Conservation (phyloP, 2,888 invertebrate species). For the Cheilosia vulpina region DNA sequence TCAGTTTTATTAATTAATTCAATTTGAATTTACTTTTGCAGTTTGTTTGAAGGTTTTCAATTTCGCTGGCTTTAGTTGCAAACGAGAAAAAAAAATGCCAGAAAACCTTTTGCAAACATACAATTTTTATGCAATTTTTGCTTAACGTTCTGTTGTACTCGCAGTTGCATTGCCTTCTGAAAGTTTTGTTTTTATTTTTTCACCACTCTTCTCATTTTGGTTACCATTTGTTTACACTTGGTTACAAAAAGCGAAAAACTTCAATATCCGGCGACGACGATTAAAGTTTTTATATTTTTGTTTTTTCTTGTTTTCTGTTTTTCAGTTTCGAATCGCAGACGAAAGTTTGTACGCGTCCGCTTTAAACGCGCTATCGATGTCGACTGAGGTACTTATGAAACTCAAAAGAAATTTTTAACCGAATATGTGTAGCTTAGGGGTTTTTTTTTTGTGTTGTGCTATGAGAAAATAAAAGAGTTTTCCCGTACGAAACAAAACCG, state of each 20-base stretch:
- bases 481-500: slow-evolving; percentile 42
- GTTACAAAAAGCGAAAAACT: slow-evolving; percentile 30
- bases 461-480: slow-evolving; percentile 62
- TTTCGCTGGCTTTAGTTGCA: slow-evolving; percentile 28
- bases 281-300: slow-evolving; percentile 37
- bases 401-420: slow-evolving; percentile 74
- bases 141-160: slow-evolving; percentile 47
- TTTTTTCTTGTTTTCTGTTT: neutral
- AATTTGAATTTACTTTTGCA: slow-evolving; percentile 9
- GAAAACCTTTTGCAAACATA: neutral
- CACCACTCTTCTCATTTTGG: slow-evolving; percentile 31
- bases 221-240: slow-evolving; percentile 56
- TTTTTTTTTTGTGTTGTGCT: slow-evolving; percentile 43
- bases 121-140: neutral
- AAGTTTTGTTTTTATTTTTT: slow-evolving; percentile 3
- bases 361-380: slow-evolving; percentile 71
- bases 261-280: slow-evolving; percentile 72
- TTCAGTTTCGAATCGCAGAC: slow-evolving; percentile 33
- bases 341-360: slow-evolving; percentile 66
- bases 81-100: slow-evolving; percentile 3
- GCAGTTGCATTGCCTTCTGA: slow-evolving; percentile 36
- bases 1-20: slow-evolving; percentile 35
- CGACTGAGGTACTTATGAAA: slow-evolving; percentile 75
- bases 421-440: slow-evolving; percentile 73
- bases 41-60: slow-evolving; percentile 27